These are phyloP conservation scores for Rhinophrynus dorsalis DNA, from an alignment of 2,797 vertebrate genomes.

Conservation along the genomic window DNA sequence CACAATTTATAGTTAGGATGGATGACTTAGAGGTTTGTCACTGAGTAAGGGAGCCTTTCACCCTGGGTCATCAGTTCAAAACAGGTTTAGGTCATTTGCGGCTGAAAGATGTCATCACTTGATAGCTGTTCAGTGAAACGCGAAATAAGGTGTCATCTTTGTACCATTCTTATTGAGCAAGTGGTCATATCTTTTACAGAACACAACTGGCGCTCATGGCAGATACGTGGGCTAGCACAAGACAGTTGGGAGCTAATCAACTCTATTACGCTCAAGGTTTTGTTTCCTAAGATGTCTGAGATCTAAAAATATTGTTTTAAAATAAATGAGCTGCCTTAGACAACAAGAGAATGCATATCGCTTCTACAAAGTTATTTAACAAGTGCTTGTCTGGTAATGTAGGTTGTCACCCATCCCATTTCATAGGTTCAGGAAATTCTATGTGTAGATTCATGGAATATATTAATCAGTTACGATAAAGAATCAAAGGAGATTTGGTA, in stretches of 20 bases:
- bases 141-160: constrained; percentile 46
- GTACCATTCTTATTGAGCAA: constrained; percentile 33
- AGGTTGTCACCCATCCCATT: too few relatives aligned
- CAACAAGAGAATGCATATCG: too few relatives aligned
- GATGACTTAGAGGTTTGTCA: constrained; percentile 46
- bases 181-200: constrained; percentile 16
- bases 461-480: too few relatives aligned
- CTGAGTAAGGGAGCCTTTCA: constrained; percentile 40
- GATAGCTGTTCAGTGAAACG: constrained; percentile 53
- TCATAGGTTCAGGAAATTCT: too few relatives aligned
- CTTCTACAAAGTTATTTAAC: too few relatives aligned
- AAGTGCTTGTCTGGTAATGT: too few relatives aligned
- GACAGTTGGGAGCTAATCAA: background rate
- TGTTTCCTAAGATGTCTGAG: background rate
- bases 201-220: background rate
- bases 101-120: constrained; percentile 61
- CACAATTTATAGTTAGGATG: constrained; percentile 32
- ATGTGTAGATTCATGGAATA: too few relatives aligned
- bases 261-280: background rate
- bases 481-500: too few relatives aligned
- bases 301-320: background rate
- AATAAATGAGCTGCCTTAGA: too few relatives aligned
- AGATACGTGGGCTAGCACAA: background rate
- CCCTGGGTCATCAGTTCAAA: constrained; percentile 54
- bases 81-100: constrained; percentile 60